Evolutionary conservation across 1,140 invertebrate genomes (phyloP).

Genomic region (Euschistus heros): DNA sequence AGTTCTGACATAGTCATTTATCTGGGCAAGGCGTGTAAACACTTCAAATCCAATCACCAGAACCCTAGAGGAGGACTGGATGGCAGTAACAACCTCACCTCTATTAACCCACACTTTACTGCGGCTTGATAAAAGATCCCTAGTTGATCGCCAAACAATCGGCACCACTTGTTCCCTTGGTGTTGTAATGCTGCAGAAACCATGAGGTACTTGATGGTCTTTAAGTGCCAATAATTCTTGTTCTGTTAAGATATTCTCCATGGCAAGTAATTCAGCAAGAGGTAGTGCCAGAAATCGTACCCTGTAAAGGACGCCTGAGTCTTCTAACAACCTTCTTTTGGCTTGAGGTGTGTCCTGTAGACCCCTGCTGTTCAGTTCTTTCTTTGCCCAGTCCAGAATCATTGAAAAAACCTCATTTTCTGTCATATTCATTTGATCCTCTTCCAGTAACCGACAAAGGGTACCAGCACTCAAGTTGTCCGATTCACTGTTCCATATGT

Average conservation of each 20-base stretch:
- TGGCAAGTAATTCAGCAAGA: not conserved
- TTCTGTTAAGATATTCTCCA: not conserved
- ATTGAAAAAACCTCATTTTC: constrained; percentile 28
- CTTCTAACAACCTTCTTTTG: constrained; percentile 21
- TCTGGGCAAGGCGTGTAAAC: constrained; percentile 19
- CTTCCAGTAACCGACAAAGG: constrained; percentile 27
- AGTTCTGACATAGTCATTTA: not conserved
- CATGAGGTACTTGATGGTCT: constrained; percentile 18
- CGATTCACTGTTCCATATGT: constrained; percentile 23
- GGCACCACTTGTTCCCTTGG: constrained; percentile 22
- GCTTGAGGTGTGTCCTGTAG: constrained; percentile 13
- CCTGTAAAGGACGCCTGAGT: constrained; percentile 23
- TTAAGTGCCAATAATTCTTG: not conserved
- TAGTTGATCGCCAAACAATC: constrained; percentile 19
- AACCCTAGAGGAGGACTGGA: constrained; percentile 17
- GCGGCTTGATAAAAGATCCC: constrained; percentile 12
- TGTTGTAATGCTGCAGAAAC: constrained; percentile 23
- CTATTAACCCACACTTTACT: constrained; percentile 22
- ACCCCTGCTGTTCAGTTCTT: constrained; percentile 23
- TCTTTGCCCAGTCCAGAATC: constrained; percentile 26
- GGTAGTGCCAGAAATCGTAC: constrained; percentile 28
- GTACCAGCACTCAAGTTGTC: constrained; percentile 23
- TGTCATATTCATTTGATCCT: constrained; percentile 26
- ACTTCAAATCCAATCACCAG: constrained; percentile 27
- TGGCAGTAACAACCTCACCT: constrained; percentile 18